Base-by-base conservation (phyloP, 1,140 invertebrate genomes). In the Acromyrmex charruanus region DNA sequence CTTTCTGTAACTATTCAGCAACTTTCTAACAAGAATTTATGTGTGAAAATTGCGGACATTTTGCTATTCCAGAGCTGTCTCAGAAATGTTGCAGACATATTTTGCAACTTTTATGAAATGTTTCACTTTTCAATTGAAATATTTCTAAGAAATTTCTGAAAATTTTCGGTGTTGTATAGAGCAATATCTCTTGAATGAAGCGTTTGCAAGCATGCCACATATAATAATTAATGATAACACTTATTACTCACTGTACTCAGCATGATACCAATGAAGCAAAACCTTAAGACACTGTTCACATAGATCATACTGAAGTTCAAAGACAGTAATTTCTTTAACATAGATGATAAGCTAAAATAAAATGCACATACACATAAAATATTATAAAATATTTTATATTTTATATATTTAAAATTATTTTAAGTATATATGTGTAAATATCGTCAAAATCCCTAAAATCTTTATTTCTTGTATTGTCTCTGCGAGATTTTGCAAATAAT, bases 211-310 rank as follows among this genome's bases (percentile, higher is more conserved):
- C 35, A 39, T 39, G 7, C 7, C 35, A 39, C 0, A 39, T 35
- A 39, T 2, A 74, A 10, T 31, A 16, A 75, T 55, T 74, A 55
- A 55, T 14, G 6, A 55, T 53, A 55, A 16, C 18, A 61, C 5
- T 44, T 28, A 2, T 18, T 69, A 81, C 79, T 81, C 1, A 82
- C 79, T 89, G 88, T 89, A 39, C 71, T 69, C 0, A 92, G 1
- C 85, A 88, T 89, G 10, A 90, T 66, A 21, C 85, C 86, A 14
- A 91, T 61, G 51, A 92, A 91, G 28, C 90, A 92, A 53, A 92
- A 89, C 0, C 90, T 88, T 53, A 91, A 88, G 14, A 92, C 87
- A 12, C 77, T 89, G 31, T 86, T 88, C 39, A 91, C 25, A 21
- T 92, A 92, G 0, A 90, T 51, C 4, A 90, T 2, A 31, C 72